phyloP scores from a whole-genome alignment of 2,113 vertebrate species.

The Hippocampus mohnikei region DNA sequence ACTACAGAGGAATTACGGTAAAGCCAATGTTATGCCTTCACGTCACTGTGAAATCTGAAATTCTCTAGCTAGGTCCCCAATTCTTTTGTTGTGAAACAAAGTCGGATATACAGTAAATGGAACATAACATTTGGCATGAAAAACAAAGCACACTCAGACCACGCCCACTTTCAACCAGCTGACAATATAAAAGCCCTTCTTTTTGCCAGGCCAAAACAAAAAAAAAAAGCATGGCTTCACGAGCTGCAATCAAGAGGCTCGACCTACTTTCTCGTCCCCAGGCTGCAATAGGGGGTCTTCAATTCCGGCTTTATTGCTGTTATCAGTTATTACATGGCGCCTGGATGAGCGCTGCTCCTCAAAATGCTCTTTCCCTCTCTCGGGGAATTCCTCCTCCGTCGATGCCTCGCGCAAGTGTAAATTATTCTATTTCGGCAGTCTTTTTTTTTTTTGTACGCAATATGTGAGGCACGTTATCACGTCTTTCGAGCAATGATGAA shows the following conservation, averaged over 20 bases:
- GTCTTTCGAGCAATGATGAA: constrained; percentile 1
- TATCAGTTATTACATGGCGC: constrained; percentile 56
- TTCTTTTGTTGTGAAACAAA: too few relatives aligned
- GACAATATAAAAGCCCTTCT: constrained; percentile 15
- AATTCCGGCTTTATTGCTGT: constrained; percentile 66
- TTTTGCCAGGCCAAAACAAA: constrained; percentile 23
- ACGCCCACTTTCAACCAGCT: neutral
- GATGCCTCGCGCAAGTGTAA: constrained; percentile 28
- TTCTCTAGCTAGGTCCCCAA: too few relatives aligned
- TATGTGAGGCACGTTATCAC: neutral
- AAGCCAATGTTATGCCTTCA: too few relatives aligned
- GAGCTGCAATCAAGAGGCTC: constrained; percentile 32
- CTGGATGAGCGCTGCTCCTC: constrained; percentile 39
- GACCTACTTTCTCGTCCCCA: constrained; percentile 48
- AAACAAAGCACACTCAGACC: neutral
- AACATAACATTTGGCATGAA: neutral
- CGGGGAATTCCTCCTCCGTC: constrained; percentile 19
- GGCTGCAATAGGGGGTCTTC: constrained; percentile 54
- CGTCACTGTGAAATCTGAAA: too few relatives aligned
- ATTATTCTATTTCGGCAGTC: constrained; percentile 20
- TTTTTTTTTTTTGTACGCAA: neutral
- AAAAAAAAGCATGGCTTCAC: constrained; percentile 16
- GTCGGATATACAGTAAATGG: neutral
- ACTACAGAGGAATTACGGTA: too few relatives aligned
- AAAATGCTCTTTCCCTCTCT: constrained; percentile 24